phyloP scores from a whole-genome alignment of 2,888 invertebrate species.

The Aradus depressus region DNA sequence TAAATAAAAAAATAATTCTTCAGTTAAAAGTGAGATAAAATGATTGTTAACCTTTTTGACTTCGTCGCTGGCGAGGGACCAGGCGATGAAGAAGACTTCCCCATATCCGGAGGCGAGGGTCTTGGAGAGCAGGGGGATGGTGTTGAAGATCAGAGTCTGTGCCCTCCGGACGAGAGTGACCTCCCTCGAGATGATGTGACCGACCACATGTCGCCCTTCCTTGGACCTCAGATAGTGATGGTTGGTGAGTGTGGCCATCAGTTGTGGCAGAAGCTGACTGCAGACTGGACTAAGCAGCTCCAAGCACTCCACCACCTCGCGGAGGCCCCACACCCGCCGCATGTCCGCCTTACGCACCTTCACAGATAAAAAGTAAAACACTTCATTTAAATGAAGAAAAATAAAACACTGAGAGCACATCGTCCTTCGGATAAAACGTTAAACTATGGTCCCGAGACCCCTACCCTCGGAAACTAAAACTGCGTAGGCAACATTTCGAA shows the following conservation, averaged over 20 bases:
- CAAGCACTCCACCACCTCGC: slow-evolving; percentile 8
- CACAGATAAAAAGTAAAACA: too few relatives aligned
- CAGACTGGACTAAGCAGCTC: slow-evolving; percentile 6
- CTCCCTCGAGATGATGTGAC: slow-evolving; percentile 21
- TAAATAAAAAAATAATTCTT: neutral
- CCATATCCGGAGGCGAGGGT: slow-evolving; percentile 26
- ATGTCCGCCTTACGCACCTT: slow-evolving; percentile 14
- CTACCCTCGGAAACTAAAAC: too few relatives aligned
- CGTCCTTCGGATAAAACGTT: too few relatives aligned
- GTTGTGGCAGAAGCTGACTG: slow-evolving; percentile 7
- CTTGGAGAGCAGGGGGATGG: slow-evolving; percentile 22
- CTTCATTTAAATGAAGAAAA: too few relatives aligned
- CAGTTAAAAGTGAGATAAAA: neutral
- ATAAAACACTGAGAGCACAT: too few relatives aligned
- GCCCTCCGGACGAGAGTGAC: slow-evolving; percentile 20
- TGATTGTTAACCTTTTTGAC: slow-evolving; percentile 21
- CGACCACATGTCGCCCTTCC: slow-evolving; percentile 25
- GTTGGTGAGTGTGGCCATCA: slow-evolving; percentile 14
- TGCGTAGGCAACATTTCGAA: too few relatives aligned
- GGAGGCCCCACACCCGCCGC: slow-evolving; percentile 19
- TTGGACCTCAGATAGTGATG: slow-evolving; percentile 19
- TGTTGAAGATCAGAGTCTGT: slow-evolving; percentile 25
- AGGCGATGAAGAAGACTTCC: slow-evolving; percentile 29
- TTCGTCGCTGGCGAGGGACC: slow-evolving; percentile 27
- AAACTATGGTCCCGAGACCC: too few relatives aligned